Evolutionary conservation across 2,888 invertebrate species (phyloP).

Genomic region (Congeria kusceri): DNA sequence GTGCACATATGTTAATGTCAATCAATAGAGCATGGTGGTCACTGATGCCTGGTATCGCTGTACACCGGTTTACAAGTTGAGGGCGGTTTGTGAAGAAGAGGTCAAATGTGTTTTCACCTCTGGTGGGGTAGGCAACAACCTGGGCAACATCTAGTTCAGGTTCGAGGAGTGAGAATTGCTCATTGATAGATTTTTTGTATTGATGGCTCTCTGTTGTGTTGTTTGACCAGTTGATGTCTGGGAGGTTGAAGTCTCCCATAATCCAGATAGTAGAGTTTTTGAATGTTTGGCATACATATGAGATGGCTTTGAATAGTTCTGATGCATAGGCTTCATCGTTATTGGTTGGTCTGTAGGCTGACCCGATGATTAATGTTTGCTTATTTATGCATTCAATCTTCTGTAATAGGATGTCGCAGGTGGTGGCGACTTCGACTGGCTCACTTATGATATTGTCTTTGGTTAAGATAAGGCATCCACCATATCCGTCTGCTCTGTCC

Average conservation of each 20-base stretch:
- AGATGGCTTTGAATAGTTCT: conserved; percentile 7
- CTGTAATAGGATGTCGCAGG: conserved; percentile 13
- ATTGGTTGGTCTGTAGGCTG: conserved; percentile 30
- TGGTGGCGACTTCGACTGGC: conserved; percentile 6
- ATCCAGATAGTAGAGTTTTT: conserved; percentile 28
- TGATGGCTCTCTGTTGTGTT: conserved; percentile 35
- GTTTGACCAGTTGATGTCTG: conserved; percentile 34
- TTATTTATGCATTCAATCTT: conserved; percentile 22
- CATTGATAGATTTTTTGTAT: conserved; percentile 27
- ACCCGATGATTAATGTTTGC: conserved; percentile 24
- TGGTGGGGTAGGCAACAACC: conserved; percentile 23
- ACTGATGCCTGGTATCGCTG: conserved; percentile 27
- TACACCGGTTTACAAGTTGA: conserved; percentile 18
- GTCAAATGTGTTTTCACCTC: conserved; percentile 21
- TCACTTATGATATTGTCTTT: conserved; percentile 14
- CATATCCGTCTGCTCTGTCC: conserved; percentile 34
- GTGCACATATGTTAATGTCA: conserved; percentile 12
- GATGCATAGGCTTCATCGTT: conserved; percentile 9
- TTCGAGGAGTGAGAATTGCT: conserved; percentile 23
- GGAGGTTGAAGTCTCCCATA: conserved; percentile 36
- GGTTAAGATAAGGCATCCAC: conserved; percentile 16
- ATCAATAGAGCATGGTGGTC: conserved; percentile 35
- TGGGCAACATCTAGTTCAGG: conserved; percentile 16
- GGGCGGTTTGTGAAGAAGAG: conserved; percentile 41
- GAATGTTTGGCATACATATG: background rate